Base-by-base conservation (phyloP, 2,797 vertebrate species). In the Peromyscus nudipes region DNA sequence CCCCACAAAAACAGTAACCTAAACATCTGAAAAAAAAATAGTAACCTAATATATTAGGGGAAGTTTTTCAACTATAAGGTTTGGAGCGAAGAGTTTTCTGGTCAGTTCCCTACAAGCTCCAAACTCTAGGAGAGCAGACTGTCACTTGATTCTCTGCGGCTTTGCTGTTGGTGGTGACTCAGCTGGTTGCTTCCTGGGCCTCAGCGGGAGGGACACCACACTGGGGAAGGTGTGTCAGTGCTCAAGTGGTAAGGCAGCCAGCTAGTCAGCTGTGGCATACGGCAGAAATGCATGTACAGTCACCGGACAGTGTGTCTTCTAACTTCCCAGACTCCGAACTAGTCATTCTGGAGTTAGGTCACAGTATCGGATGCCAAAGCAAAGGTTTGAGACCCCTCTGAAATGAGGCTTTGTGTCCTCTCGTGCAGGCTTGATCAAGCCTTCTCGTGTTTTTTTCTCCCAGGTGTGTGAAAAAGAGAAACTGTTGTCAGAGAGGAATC, bases 391-490 rank as follows among this genome's bases (percentile, higher is more conserved):
- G 73, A 60, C 11, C 6, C 55, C 46, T 75, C 34, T 17, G 81
- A 81, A 75, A 49, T 2, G 12, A 93, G 79, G 25, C n/a, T 34
- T 29, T 31, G 4, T 46, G 23, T 23, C 67, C 16, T 67, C 75
- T n/a, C 1, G 0, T 7, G 64, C 23, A 23, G 29, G 13, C 52
- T 89, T 94, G 3, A 73, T 21, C 12, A n/a, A 46, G 5, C 14
- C 46, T 27, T 82, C n/a, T 83, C 29, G 29, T 81, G 40, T 40
- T 13, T 57, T 19, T 71, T 37, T 5, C 46, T 49, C 46, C 87
- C 98, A 99, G 99, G 99, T 99, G 80, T 99, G 99, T 97, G 99
- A 99, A 98, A 99, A 99, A 97, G 99, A 99, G 98, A 99, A 99
- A 98, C 98, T 99, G 97, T 99, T 99, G 98, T 99, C 99, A 0